Evolutionary conservation across 2,888 invertebrate species (phyloP), one percentile per base, ranked within the genome.

Genomic region (Quadroppia sp.): DNA sequence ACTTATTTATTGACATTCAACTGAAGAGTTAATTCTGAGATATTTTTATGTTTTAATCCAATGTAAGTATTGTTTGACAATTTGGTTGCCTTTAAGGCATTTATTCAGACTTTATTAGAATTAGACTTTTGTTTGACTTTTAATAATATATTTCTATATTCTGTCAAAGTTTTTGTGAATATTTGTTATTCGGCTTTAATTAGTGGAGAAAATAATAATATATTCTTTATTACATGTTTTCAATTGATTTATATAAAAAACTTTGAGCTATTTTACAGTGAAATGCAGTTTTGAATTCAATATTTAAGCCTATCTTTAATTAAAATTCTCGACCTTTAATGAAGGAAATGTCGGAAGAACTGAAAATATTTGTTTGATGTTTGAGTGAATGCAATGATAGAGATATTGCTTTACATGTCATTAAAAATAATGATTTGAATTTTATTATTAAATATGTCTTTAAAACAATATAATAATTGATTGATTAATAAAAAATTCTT

Each of bases 11-110:
- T 50, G 20, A 50, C 20, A 20, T 50, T 50, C 20, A 50, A 50
- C 20, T 20, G 17, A 50, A 50, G n/a, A 50, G 50, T 20, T 50
- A n/a, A 20, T 50, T 50, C 13, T 56, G 25, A 20, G 23, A 11
- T 23, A 28, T 56, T 56, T 56, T 56, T 7, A 28, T 28, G 13
- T 25, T 56, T 56, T 56, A 56, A 56, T 4, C 56, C 56, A 56
- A 28, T 56, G 56, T 30, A 28, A 13, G 13, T 13, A 56, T 56
- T 56, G 56, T 56, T 56, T 56, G 25, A 56, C 30, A 56, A 28
- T 56, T 56, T 20, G 23, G 56, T 56, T 56, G 56, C 30, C 56
- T 56, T 56, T 25, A 11, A 56, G 56, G 56, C 56, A 56, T 28
- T 28, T 56, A 56, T 56, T 56, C 28, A 30, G 23, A 20, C 23